Conservation (phyloP, 2,888 invertebrate species). For the Plebejus anna region DNA sequence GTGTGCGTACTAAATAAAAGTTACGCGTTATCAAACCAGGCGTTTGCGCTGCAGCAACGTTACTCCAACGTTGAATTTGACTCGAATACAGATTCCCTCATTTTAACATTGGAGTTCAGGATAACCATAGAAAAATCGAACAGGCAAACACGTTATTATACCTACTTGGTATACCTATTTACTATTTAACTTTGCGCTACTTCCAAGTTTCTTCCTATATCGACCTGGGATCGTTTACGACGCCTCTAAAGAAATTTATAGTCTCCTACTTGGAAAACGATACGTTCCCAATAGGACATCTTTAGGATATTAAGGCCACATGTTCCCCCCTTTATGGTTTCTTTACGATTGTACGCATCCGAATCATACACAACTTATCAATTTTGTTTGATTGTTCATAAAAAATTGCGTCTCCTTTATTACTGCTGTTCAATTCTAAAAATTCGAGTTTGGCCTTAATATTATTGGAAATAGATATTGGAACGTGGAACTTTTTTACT, state of each 20-base stretch:
- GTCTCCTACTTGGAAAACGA: constrained; percentile 57
- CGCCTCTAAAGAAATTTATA: constrained; percentile 61
- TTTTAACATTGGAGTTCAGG: no score
- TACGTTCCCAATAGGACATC: constrained; percentile 48
- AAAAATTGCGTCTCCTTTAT: constrained; percentile 18
- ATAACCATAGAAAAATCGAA: no score
- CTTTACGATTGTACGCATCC: constrained; percentile 19
- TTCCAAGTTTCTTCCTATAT: not conserved
- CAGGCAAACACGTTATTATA: no score
- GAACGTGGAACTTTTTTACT: not conserved
- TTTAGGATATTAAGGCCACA: constrained; percentile 40
- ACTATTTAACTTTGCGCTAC: not conserved
- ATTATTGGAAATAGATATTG: constrained; percentile 12
- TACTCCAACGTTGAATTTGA: no score
- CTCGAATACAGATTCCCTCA: no score
- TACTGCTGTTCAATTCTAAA: not conserved
- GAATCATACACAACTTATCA: constrained; percentile 25
- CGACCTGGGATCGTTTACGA: constrained; percentile 53
- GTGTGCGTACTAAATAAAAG: no score
- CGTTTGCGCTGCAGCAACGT: no score
- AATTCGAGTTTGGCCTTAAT: not conserved
- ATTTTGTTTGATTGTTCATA: constrained; percentile 26
- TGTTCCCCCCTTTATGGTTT: constrained; percentile 36
- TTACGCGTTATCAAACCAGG: no score
- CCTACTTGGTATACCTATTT: no score